Percentiles rank a stretch among this genome's conserved stretches.
Conservation (phyloP, 2,888 invertebrate species). For the Lasioglossum marginatum region DNA sequence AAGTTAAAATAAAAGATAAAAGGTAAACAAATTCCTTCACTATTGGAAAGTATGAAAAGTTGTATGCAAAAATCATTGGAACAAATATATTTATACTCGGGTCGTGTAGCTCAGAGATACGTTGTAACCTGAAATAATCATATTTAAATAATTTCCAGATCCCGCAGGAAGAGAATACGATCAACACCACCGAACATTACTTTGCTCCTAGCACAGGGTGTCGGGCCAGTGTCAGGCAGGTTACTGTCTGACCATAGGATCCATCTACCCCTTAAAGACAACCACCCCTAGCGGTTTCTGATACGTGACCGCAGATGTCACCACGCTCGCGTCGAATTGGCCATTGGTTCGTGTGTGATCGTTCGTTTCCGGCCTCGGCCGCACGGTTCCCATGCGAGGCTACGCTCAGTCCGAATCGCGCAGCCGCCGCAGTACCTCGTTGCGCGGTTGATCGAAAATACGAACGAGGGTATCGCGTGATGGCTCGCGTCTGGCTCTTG, state of each 20-base stretch:
- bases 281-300: not conserved
- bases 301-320: constrained; percentile 29
- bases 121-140: not conserved
- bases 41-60: not conserved
- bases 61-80: not conserved
- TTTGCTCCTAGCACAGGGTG: not conserved
- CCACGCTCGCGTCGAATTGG: constrained; percentile 19
- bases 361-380: constrained; percentile 65
- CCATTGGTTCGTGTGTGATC: constrained; percentile 49
- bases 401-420: constrained; percentile 77
- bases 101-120: not conserved
- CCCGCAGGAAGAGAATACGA: not conserved
- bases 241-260: constrained; percentile 49
- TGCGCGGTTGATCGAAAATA: constrained; percentile 51
- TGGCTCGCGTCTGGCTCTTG: not conserved
- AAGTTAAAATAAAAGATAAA: not conserved
- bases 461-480: constrained; percentile 18
- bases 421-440: constrained; percentile 72
- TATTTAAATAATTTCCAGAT: not conserved
- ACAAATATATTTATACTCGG: not conserved
- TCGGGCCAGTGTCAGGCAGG: not conserved
- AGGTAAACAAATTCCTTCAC: not conserved
- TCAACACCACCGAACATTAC: not conserved
- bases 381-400: constrained; percentile 75
- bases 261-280: constrained; percentile 23